phyloP scores from a whole-genome alignment of 1,140 invertebrate genomes.

The Hypothenemus hampei region DNA sequence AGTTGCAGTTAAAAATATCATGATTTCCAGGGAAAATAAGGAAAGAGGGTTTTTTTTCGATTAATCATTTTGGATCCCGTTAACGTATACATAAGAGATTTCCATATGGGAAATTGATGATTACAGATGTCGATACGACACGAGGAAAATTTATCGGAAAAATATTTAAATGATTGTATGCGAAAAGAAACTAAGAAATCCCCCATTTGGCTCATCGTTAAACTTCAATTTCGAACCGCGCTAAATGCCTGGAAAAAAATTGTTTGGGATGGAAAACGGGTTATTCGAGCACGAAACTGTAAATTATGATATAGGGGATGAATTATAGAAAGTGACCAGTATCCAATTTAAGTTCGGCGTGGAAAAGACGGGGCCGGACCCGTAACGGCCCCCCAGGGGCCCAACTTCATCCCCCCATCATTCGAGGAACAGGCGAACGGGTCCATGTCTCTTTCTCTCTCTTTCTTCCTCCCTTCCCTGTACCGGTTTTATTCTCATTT shows the following conservation, averaged over 20 bases:
- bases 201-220: too few relatives aligned
- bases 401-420: slow-evolving; percentile 40
- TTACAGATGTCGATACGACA: too few relatives aligned
- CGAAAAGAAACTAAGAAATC: too few relatives aligned
- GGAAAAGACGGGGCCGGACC: slow-evolving; percentile 42
- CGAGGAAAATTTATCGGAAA: too few relatives aligned
- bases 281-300: slow-evolving; percentile 33
- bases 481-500: neutral
- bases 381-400: slow-evolving; percentile 43
- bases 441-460: slow-evolving; percentile 1
- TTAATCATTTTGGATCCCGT: too few relatives aligned
- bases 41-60: too few relatives aligned
- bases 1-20: too few relatives aligned
- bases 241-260: slow-evolving; percentile 26
- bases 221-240: slow-evolving; percentile 9
- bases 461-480: slow-evolving; percentile 10
- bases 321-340: slow-evolving; percentile 48
- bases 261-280: slow-evolving; percentile 26
- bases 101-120: too few relatives aligned
- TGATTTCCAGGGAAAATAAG: too few relatives aligned
- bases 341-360: slow-evolving; percentile 47
- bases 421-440: slow-evolving; percentile 14
- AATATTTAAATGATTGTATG: too few relatives aligned
- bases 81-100: too few relatives aligned
- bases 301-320: slow-evolving; percentile 46